phyloP scores from a whole-genome alignment of 2,113 vertebrate genomes.

The Indicator indicator region DNA sequence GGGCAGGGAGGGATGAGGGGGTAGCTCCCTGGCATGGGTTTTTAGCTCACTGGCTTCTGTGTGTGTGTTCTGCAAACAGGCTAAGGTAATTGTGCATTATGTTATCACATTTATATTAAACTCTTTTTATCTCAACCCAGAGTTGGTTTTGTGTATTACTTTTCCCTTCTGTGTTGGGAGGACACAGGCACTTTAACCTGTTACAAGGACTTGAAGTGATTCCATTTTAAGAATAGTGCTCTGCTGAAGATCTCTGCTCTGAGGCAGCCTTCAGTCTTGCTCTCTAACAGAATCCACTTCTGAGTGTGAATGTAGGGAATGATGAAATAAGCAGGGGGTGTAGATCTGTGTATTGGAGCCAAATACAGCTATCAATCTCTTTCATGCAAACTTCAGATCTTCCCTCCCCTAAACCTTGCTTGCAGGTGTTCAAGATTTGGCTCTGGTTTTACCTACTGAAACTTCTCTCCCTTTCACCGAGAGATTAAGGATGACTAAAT shows the following conservation, averaged over 20 bases:
- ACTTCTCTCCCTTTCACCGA: background rate
- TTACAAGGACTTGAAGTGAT: background rate
- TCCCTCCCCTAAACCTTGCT: background rate
- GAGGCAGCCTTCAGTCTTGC: background rate
- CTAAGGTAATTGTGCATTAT: too few species aligned
- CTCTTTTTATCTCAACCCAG: too few species aligned
- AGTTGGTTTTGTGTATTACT: too few species aligned
- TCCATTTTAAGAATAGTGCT: background rate
- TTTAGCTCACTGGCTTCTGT: too few species aligned
- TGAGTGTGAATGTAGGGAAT: background rate
- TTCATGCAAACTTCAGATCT: background rate
- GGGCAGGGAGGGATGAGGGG: too few species aligned
- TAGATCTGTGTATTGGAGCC: background rate
- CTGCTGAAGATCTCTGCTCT: background rate
- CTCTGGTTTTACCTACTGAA: constrained; percentile 5
- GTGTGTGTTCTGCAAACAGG: too few species aligned
- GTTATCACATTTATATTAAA: too few species aligned
- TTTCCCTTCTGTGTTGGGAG: too few species aligned
- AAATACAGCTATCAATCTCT: background rate
- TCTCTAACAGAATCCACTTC: background rate
- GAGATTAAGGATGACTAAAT: constrained; percentile 10
- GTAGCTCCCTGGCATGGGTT: too few species aligned
- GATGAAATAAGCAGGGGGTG: background rate
- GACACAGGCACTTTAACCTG: too few species aligned
- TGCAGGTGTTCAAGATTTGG: constrained; percentile 33